phyloP scores from a whole-genome alignment of 92 coral and sea anemone species.

The Hydrozoanthus gracilis region DNA sequence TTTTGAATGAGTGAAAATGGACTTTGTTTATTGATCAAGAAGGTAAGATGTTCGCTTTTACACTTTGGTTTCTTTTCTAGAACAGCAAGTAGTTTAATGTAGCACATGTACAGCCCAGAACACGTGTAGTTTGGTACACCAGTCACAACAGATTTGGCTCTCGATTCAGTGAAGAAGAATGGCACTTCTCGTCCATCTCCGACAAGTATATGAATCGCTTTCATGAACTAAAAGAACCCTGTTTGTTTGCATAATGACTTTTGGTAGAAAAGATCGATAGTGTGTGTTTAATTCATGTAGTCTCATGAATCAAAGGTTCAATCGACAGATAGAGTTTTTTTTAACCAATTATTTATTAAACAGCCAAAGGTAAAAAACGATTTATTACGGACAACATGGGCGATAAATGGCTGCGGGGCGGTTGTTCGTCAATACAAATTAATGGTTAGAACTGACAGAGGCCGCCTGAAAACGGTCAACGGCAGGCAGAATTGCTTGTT shows the following conservation, averaged over 20 bases:
- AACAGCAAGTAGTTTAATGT: neutral
- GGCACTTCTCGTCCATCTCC: neutral
- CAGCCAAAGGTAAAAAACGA: conserved; percentile 15
- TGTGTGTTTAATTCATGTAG: neutral
- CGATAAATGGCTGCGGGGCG: conserved; percentile 28
- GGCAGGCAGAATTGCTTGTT: neutral
- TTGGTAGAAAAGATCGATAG: neutral
- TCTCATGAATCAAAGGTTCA: conserved; percentile 2
- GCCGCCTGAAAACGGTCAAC: neutral
- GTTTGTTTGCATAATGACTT: neutral
- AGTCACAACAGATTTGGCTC: too few species aligned
- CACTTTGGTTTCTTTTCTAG: neutral
- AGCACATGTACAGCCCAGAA: too few species aligned
- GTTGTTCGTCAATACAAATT: neutral
- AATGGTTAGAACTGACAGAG: neutral
- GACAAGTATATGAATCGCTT: neutral
- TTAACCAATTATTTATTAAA: neutral
- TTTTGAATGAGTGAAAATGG: neutral
- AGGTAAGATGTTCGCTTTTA: neutral
- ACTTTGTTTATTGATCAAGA: neutral
- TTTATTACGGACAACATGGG: conserved; percentile 1
- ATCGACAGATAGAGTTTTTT: conserved; percentile 17
- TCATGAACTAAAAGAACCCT: neutral
- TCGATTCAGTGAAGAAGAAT: too few species aligned
- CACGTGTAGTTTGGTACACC: too few species aligned